Evolutionary conservation across 2,113 vertebrate species (phyloP).

Genomic region (Brachypteracias leptosomus): DNA sequence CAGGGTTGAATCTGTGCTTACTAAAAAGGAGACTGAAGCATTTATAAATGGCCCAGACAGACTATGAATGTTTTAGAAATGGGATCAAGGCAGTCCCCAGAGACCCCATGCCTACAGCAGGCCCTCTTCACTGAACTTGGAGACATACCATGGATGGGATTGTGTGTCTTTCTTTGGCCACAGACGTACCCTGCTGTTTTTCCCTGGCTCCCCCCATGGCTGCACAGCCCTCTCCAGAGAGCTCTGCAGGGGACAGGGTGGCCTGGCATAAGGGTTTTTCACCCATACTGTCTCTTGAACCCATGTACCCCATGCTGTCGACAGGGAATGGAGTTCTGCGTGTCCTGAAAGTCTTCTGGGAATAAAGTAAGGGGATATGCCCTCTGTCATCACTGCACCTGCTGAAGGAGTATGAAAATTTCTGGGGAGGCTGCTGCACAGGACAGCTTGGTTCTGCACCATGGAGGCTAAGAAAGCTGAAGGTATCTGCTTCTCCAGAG

Average conservation of each 20-base stretch:
- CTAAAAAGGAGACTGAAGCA: constrained; percentile 21
- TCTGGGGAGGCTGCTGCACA: background rate
- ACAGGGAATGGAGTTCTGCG: fast-evolving
- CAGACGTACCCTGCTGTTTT: background rate
- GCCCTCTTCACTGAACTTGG: background rate
- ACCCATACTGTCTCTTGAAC: background rate
- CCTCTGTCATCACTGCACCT: background rate
- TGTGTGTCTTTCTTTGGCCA: background rate
- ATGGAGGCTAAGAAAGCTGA: background rate
- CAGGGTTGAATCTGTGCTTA: constrained; percentile 10
- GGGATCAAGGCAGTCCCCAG: background rate
- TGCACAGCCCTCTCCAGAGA: background rate
- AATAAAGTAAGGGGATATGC: constrained; percentile 4
- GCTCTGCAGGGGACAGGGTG: background rate
- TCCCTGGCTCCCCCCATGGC: too few relatives aligned
- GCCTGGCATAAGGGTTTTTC: background rate
- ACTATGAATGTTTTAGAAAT: constrained; percentile 33
- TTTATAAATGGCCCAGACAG: constrained; percentile 55
- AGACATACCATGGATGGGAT: background rate
- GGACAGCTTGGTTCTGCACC: background rate
- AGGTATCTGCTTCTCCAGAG: background rate
- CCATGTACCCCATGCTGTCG: fast-evolving
- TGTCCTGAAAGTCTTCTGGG: background rate
- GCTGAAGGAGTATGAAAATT: background rate
- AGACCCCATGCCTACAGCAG: background rate